Base-by-base conservation (phyloP, 2,113 vertebrate species). In the Circaetus cinerascens region DNA sequence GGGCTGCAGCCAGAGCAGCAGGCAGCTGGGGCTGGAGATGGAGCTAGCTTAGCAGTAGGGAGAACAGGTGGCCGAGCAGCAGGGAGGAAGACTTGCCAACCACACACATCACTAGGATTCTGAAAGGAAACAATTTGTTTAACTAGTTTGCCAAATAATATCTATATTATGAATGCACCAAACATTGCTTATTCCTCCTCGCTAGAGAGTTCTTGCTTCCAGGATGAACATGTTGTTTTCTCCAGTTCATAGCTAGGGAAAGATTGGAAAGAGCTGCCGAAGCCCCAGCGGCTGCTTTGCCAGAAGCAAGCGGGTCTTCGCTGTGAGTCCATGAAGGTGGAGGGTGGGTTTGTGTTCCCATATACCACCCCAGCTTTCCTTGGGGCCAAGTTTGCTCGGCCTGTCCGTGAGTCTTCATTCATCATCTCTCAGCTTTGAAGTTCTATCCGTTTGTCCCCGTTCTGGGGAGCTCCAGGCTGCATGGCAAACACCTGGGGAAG, bases 71-170 rank as follows among this genome's bases (percentile, higher is more conserved):
- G 93, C 82, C 0, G 36, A 93, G 77, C 82, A 94, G 97, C 92
- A 96, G 96, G 88, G 81, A 94, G 86, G 71, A 62, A 75, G 60
- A 7, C 66, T 88, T 89, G 86, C 72, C 95, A 95, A 38, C 86
- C 78, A 64, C 93, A 40, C 66, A 46, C 55, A 74, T 55, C 81
- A 86, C 71, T 50, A 73, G 71, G 81, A 95, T 88, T 78, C 91
- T 88, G 66, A 86, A 86, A 96, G 71, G 88, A 95, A 96, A 95
- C 91, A 74, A 96, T 95, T 95, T 94, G 91, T 96, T 96, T 93
- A 77, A 97, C 95, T 88, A 53, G 62, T 91, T 94, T 96, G 95
- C 96, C 94, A 97, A 76, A 91, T 96, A 95, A 97, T 95, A 97
- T 95, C 95, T 97, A 30, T 96, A 93, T 97, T 95, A 86, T 66